These are phyloP conservation scores for Ctenopoma multispine DNA, from an alignment of 2,797 vertebrate species.

Conservation along the genomic window DNA sequence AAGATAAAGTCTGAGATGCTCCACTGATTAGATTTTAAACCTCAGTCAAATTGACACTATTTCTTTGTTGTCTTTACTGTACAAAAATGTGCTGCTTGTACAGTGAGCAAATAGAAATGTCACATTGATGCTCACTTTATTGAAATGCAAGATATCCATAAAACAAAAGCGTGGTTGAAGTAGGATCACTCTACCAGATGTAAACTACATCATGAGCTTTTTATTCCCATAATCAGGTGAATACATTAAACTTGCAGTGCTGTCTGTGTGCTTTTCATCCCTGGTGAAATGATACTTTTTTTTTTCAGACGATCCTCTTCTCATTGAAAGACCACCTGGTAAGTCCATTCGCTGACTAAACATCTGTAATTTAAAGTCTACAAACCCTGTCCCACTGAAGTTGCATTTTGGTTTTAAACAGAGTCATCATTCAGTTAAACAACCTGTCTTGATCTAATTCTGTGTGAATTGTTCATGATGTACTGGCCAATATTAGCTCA, in stretches of 20 bases:
- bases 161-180: slow-evolving; percentile 18
- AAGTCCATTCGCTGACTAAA: slow-evolving; percentile 64
- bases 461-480: not conserved
- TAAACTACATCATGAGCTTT: slow-evolving; percentile 18
- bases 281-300: slow-evolving; percentile 51
- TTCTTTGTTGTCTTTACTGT: slow-evolving; percentile 1
- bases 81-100: not conserved
- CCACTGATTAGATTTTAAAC: slow-evolving; percentile 18
- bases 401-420: slow-evolving; percentile 3
- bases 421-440: not conserved
- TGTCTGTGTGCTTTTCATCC: slow-evolving; percentile 49
- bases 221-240: slow-evolving; percentile 47
- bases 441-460: not conserved
- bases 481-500: not conserved
- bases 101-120: slow-evolving; percentile 3
- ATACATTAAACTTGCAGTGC: slow-evolving; percentile 48
- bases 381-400: slow-evolving; percentile 14
- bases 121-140: slow-evolving; percentile 16
- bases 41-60: not conserved
- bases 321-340: slow-evolving; percentile 98
- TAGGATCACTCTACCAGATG: slow-evolving; percentile 47
- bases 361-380: slow-evolving; percentile 24
- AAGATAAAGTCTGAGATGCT: slow-evolving; percentile 17
- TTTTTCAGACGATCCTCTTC: slow-evolving; percentile 93
- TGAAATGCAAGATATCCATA: slow-evolving; percentile 12